phyloP scores from a whole-genome alignment of 2,113 vertebrate genomes.

The Cyphomyrus plagiostoma region DNA sequence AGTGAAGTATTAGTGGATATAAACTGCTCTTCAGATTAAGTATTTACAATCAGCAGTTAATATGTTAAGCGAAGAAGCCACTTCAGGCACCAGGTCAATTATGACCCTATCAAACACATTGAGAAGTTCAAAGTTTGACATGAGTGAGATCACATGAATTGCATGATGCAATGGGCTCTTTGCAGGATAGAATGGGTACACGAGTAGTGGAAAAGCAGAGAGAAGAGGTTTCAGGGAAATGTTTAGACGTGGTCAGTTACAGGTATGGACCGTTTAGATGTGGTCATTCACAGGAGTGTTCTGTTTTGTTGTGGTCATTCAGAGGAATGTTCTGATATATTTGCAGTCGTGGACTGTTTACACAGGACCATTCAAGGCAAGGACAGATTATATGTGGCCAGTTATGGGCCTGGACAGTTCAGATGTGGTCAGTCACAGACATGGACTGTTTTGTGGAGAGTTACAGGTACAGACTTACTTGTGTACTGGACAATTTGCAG shows the following conservation, averaged over 20 bases:
- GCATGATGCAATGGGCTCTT: slow-evolving; percentile 39
- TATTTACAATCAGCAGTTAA: slow-evolving; percentile 49
- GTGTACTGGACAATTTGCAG: not conserved
- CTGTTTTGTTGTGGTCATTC: not conserved
- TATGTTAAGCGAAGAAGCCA: slow-evolving; percentile 45
- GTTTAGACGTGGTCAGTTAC: not conserved
- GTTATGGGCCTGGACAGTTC: not conserved
- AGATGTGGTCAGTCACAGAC: not conserved
- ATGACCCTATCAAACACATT: slow-evolving; percentile 56
- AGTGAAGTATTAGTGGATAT: slow-evolving; percentile 31
- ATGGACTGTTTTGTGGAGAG: not conserved
- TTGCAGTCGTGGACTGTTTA: not conserved
- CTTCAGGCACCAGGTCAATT: slow-evolving; percentile 58
- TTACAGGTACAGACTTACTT: not conserved
- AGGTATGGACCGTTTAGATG: not conserved
- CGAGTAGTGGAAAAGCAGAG: not conserved
- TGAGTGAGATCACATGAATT: slow-evolving; percentile 51
- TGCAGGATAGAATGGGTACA: not conserved
- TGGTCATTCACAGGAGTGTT: not conserved
- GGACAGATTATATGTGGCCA: not conserved
- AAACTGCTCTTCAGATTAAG: slow-evolving; percentile 32
- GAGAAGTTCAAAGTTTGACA: slow-evolving; percentile 62
- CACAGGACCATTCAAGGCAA: not conserved
- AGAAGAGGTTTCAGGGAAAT: not conserved
- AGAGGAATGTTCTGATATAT: not conserved